Evolutionary conservation across 2,888 invertebrate genomes (phyloP).

Genomic region (Diarsia dahlii): DNA sequence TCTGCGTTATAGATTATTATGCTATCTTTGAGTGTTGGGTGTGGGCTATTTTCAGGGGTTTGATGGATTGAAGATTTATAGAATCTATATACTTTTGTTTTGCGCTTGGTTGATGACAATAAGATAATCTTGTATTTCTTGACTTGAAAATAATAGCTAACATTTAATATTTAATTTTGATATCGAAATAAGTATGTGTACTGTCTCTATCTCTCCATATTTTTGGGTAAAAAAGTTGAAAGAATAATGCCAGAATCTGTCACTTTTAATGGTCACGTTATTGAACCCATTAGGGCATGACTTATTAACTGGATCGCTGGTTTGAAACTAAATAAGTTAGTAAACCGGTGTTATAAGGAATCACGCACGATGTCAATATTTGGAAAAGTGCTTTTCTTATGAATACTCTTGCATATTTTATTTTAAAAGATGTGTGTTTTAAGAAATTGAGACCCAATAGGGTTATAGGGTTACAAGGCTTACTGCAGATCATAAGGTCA

Average conservation of each 20-base stretch:
- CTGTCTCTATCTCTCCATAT: neutral
- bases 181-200: neutral
- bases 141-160: neutral
- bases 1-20: slow-evolving; percentile 50
- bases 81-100: too few relatives aligned
- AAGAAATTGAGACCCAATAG: neutral
- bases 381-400: neutral
- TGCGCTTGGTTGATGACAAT: too few relatives aligned
- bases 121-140: too few relatives aligned
- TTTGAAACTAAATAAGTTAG: neutral
- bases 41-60: slow-evolving; percentile 4
- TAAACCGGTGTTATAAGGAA: neutral
- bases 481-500: neutral
- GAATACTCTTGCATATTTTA: neutral
- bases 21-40: slow-evolving; percentile 48
- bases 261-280: slow-evolving; percentile 7
- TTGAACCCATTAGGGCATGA: slow-evolving; percentile 20
- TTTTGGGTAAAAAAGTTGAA: neutral
- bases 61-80: neutral
- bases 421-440: neutral
- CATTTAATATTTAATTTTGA: too few relatives aligned
- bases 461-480: too few relatives aligned
- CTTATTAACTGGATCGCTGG: neutral
- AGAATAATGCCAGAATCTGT: neutral
- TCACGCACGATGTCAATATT: neutral